Evolutionary conservation across 2,797 vertebrate species (phyloP), one percentile per base, ranked within the genome.

Genomic region (Micropoecilia bifurca): DNA sequence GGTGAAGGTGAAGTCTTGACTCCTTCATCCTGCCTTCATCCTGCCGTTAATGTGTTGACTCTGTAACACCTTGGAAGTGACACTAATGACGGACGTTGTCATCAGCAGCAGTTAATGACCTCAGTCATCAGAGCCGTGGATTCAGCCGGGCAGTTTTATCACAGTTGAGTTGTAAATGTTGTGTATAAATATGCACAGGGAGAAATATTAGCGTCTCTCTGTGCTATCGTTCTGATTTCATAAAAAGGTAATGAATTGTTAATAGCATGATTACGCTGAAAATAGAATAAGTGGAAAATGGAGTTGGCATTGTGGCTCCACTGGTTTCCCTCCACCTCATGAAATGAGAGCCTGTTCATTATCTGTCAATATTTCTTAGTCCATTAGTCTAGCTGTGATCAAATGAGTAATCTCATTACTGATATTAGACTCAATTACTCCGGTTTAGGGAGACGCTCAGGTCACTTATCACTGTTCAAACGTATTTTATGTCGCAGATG

Each of bases 161-260:
- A 72, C 71, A 33, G 46, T 39, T 73, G 85, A 77, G 50, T 83
- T 85, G 77, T 84, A 84, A 76, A 80, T 85, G 89, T 63, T 76
- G 82, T 84, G 57, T 83, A 72, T 89, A 82, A 93, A 91, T 90
- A 90, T 84, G 80, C 30, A 48, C 73, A 2, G 68, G 25, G 88
- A 88, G 84, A 87, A 81, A 85, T 89, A 88, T 90, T 85, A 90
- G 87, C 90, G 73, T 80, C 80, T 83, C 86, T 88, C 80, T 77
- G 82, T n/a, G 28, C 85, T 74, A 88, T 83, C 73, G 73, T 80
- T 88, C 72, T 75, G 83, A 83, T 91, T 92, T 84, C 80, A 83
- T 86, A 59, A 88, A 79, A 87, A 89, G 89, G 90, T 89, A 90
- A 94, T 93, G 92, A 91, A 77, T 92, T 88, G 89, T 90, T 91